Conservation (phyloP, 2,797 vertebrate genomes). For the Neoniphon sammara region DNA sequence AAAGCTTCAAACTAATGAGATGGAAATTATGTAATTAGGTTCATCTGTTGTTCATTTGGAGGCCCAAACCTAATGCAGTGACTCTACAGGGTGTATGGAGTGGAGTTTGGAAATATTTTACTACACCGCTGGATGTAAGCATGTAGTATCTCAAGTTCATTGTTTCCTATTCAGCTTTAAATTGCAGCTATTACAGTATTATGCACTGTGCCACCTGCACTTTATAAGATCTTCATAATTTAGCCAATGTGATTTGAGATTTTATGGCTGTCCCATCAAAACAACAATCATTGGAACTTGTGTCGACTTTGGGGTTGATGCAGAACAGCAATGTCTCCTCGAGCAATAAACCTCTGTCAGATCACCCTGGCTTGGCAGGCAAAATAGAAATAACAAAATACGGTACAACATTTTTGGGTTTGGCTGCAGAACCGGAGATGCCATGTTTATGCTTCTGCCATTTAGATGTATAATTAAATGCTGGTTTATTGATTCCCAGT, state of each 20-base stretch:
- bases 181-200: neutral
- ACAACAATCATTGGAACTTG: neutral
- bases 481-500: slow-evolving; percentile 46
- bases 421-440: slow-evolving; percentile 9
- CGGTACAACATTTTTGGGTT: slow-evolving; percentile 28
- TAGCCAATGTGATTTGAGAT: neutral
- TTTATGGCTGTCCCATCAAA: neutral
- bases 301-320: slow-evolving; percentile 22
- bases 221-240: slow-evolving; percentile 1
- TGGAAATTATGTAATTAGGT: slow-evolving; percentile 72
- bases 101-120: slow-evolving; percentile 21
- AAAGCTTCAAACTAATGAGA: slow-evolving; percentile 67
- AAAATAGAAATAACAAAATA: slow-evolving; percentile 31
- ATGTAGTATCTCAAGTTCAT: neutral
- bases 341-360: slow-evolving; percentile 11
- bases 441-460: slow-evolving; percentile 51
- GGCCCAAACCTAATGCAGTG: slow-evolving; percentile 29
- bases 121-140: neutral
- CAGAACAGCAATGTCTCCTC: slow-evolving; percentile 28
- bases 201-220: slow-evolving; percentile 7
- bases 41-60: slow-evolving; percentile 72
- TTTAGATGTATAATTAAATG: slow-evolving; percentile 53
- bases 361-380: slow-evolving; percentile 23
- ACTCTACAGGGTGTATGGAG: slow-evolving; percentile 11
- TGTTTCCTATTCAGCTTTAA: slow-evolving; percentile 6